Evolutionary conservation across 2,797 vertebrate species (phyloP).

Genomic region (Dermochelys coriacea): DNA sequence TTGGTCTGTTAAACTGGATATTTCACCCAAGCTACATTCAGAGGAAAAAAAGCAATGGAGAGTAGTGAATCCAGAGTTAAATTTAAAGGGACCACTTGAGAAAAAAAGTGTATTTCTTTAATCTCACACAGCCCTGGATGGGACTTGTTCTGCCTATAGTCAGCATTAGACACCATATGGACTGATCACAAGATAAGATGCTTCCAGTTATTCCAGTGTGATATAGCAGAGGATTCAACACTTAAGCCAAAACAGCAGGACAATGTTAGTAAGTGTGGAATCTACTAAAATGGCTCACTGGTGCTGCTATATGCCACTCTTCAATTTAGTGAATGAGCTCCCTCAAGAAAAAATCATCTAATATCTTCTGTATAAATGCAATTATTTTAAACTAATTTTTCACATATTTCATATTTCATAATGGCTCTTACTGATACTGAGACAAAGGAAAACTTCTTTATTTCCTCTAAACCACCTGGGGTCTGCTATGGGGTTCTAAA

Average conservation of each 20-base stretch:
- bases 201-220: background rate
- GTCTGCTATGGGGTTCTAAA: too few species aligned
- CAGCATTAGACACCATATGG: too few species aligned
- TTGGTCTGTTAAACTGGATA: background rate
- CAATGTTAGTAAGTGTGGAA: accelerated
- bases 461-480: background rate
- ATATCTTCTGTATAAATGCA: background rate
- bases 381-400: background rate
- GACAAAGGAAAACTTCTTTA: background rate
- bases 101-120: too few species aligned
- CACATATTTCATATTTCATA: too few species aligned
- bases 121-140: too few species aligned
- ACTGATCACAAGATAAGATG: too few species aligned
- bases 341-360: background rate
- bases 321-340: background rate
- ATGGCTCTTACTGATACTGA: too few species aligned
- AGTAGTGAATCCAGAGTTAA: background rate
- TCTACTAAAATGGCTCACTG: background rate
- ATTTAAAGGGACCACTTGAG: background rate
- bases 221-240: background rate
- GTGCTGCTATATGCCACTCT: background rate
- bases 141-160: too few species aligned
- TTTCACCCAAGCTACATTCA: background rate
- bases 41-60: too few species aligned
- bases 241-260: background rate